A percentile compares a stretch with the other conserved stretches of the same genome.
phyloP scores from a whole-genome alignment of 2,888 invertebrate species.

The Orthonevra nobilis region DNA sequence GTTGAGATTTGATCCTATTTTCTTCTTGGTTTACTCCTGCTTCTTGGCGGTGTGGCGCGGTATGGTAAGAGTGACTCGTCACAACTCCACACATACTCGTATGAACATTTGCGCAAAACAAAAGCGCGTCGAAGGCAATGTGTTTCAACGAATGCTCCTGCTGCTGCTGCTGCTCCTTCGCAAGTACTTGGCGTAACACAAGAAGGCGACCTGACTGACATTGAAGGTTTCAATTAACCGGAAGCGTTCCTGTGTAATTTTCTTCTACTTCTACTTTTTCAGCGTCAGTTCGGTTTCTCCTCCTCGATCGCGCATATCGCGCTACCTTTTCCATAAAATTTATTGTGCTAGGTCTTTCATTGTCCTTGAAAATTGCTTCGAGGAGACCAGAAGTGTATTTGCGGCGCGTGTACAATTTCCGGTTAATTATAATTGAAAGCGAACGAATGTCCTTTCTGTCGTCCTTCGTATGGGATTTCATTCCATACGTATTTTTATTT shows the following conservation, averaged over 20 bases:
- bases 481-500: constrained; percentile 31
- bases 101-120: constrained; percentile 66
- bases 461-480: constrained; percentile 26
- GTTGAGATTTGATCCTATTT: constrained; percentile 69
- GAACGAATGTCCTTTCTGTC: constrained; percentile 47
- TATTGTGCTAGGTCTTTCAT: constrained; percentile 57
- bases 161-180: constrained; percentile 28
- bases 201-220: constrained; percentile 65
- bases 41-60: too few relatives aligned
- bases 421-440: constrained; percentile 78
- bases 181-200: constrained; percentile 44
- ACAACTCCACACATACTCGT: constrained; percentile 4
- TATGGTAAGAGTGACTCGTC: constrained; percentile 13
- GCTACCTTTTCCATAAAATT: constrained; percentile 47
- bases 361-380: constrained; percentile 68
- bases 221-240: constrained; percentile 70
- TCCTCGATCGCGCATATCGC: constrained; percentile 60
- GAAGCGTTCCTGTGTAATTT: constrained; percentile 66
- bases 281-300: too few relatives aligned
- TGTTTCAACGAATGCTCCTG: constrained; percentile 72
- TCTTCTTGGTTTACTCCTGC: constrained; percentile 48
- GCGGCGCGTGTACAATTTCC: constrained; percentile 80
- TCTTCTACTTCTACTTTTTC: too few relatives aligned
- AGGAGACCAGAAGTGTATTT: constrained; percentile 47
- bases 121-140: constrained; percentile 71